A percentile compares a stretch with the other conserved stretches of the same genome.
Conservation (phyloP, 1,140 invertebrate genomes). For the Bombus confusus region DNA sequence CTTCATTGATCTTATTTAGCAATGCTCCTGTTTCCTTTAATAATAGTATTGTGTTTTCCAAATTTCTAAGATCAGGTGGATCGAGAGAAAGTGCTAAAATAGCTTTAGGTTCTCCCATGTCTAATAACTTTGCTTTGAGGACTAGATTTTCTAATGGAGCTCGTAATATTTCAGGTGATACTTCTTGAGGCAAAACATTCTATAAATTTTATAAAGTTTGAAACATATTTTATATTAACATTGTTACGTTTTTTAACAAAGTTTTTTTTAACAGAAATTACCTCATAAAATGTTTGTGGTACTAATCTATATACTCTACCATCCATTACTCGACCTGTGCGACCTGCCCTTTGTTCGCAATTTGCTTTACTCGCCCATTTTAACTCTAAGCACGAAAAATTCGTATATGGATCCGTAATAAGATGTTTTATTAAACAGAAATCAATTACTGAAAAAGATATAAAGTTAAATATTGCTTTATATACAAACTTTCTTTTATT, state of each 20-base stretch:
- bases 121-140: conserved; percentile 91
- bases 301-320: conserved; percentile 95
- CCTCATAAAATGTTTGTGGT: conserved; percentile 87
- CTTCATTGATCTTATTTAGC: conserved; percentile 83
- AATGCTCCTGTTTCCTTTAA: conserved; percentile 94
- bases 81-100: conserved; percentile 93
- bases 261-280: conserved; percentile 70
- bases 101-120: conserved; percentile 92
- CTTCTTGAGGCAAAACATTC: conserved; percentile 82
- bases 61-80: conserved; percentile 92
- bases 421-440: conserved; percentile 96
- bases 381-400: conserved; percentile 91
- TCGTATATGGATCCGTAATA: conserved; percentile 88
- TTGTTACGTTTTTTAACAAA: neutral
- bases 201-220: conserved; percentile 35
- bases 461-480: conserved; percentile 17
- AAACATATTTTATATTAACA: conserved; percentile 5
- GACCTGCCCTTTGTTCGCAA: conserved; percentile 94
- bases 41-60: conserved; percentile 90
- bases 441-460: conserved; percentile 91
- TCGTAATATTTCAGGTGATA: conserved; percentile 89
- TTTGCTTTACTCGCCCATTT: conserved; percentile 95
- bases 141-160: conserved; percentile 92
- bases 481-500: neutral
- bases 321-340: conserved; percentile 92